These are phyloP conservation scores for Sciurus vulgaris DNA, from an alignment of 2,797 vertebrate genomes.

Conservation along the genomic window DNA sequence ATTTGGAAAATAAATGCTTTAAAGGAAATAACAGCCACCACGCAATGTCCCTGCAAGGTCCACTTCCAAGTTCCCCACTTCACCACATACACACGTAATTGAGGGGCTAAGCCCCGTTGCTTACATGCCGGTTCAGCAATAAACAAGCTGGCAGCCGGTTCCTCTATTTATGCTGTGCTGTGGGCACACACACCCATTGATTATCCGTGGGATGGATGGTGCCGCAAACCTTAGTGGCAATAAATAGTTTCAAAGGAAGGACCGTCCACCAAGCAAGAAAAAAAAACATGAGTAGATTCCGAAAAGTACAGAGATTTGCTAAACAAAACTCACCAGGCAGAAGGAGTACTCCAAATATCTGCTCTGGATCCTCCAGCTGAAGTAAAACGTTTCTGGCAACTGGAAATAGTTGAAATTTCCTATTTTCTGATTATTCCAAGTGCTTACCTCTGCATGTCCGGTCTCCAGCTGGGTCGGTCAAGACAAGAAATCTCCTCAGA, in stretches of 20 bases:
- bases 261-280: not conserved
- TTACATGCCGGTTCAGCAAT: conserved; percentile 47
- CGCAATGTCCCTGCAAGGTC: not conserved
- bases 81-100: not conserved
- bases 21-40: conserved; percentile 13
- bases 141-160: conserved; percentile 32
- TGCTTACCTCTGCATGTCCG: conserved; percentile 54
- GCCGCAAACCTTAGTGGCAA: conserved; percentile 29
- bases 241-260: conserved; percentile 69
- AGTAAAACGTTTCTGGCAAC: conserved; percentile 37
- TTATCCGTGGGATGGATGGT: conserved; percentile 49
- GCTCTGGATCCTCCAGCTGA: conserved; percentile 23
- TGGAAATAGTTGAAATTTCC: conserved; percentile 54
- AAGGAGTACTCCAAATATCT: not conserved
- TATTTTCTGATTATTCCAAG: conserved; percentile 62
- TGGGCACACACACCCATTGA: conserved; percentile 60
- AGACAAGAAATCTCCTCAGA: conserved; percentile 60
- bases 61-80: conserved; percentile 5
- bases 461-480: conserved; percentile 50
- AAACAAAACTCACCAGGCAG: conserved; percentile 9
- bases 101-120: not conserved
- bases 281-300: conserved; percentile 64
- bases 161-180: conserved; percentile 58
- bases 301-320: conserved; percentile 51
- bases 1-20: conserved; percentile 38